These are phyloP conservation scores for Fopius arisanus DNA, from an alignment of 1,140 invertebrate species.

Conservation along the genomic window DNA sequence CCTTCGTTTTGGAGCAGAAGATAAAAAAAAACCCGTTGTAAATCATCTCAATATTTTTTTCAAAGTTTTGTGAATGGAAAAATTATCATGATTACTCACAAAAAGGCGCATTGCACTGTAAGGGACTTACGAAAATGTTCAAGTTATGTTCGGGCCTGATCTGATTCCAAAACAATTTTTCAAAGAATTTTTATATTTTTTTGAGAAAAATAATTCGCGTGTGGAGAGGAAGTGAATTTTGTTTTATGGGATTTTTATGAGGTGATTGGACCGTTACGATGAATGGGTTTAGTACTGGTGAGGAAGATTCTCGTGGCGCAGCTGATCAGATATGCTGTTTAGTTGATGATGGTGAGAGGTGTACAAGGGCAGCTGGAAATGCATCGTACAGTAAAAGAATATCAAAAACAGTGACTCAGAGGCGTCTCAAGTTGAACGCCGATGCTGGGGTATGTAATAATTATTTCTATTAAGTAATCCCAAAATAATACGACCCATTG, in stretches of 20 bases:
- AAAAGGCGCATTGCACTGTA: neutral
- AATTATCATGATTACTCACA: neutral
- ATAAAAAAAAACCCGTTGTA: neutral
- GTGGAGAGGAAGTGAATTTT: too few species aligned
- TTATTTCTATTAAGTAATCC: neutral
- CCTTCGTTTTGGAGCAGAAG: neutral
- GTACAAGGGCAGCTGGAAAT: constrained; percentile 88
- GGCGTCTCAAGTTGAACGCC: constrained; percentile 87
- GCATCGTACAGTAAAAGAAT: constrained; percentile 96
- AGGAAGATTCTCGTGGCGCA: constrained; percentile 84
- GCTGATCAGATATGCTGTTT: constrained; percentile 93
- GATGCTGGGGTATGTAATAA: constrained; percentile 75
- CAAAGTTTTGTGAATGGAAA: neutral
- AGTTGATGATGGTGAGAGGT: constrained; percentile 87
- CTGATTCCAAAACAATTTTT: neutral
- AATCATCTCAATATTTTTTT: too few species aligned
- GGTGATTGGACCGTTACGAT: constrained; percentile 48
- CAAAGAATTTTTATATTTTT: neutral
- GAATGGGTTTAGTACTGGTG: constrained; percentile 90
- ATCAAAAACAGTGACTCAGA: constrained; percentile 93
- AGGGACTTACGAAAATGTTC: neutral
- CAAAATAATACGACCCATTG: neutral
- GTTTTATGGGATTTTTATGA: too few species aligned
- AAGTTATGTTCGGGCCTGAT: neutral
- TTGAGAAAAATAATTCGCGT: neutral